These are phyloP conservation scores for Yponomeuta sedellus DNA, from an alignment of 2,888 invertebrate genomes.

Conservation along the genomic window DNA sequence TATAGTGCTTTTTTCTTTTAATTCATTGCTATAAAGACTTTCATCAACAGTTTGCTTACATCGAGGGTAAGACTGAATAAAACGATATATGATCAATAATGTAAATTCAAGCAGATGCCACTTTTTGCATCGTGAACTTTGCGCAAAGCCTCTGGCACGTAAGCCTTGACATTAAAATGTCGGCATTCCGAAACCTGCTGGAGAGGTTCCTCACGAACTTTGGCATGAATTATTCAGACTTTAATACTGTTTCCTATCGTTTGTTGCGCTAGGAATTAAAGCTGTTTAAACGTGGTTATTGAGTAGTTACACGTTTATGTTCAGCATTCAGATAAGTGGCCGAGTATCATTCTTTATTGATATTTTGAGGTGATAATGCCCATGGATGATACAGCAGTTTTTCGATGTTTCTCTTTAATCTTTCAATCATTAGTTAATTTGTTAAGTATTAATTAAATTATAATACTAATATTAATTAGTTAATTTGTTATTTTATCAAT, in stretches of 20 bases:
- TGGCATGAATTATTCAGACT: background rate
- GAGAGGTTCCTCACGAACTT: constrained; percentile 3
- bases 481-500: too few relatives aligned
- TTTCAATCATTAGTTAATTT: too few relatives aligned
- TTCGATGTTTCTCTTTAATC: too few relatives aligned
- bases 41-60: too few relatives aligned
- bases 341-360: background rate
- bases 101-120: constrained; percentile 3
- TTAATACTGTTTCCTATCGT: background rate
- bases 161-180: constrained; percentile 60
- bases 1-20: too few relatives aligned
- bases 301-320: background rate
- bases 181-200: constrained; percentile 40
- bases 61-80: too few relatives aligned
- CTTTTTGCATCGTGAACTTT: constrained; percentile 16
- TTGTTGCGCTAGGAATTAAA: background rate
- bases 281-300: background rate
- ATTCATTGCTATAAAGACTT: too few relatives aligned
- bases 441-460: too few relatives aligned
- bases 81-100: too few relatives aligned
- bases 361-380: background rate
- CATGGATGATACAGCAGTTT: background rate
- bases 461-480: too few relatives aligned
- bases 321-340: background rate
- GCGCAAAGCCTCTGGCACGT: constrained; percentile 16